Conservation (phyloP, 2,888 invertebrate genomes). For the Xestia rhomboidea region DNA sequence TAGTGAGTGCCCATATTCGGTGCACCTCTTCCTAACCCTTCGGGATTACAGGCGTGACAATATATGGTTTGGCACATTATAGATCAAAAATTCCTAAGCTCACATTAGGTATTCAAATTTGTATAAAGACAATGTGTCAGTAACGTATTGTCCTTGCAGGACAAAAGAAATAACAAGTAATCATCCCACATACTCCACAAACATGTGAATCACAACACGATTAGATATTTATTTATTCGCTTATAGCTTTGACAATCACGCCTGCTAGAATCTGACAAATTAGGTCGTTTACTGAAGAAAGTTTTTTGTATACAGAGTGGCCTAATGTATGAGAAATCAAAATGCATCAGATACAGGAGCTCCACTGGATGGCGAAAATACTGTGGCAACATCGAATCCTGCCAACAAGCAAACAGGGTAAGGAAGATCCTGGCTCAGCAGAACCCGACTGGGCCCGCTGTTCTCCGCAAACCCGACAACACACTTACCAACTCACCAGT, state of each 20-base stretch:
- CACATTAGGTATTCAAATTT: slow-evolving; percentile 17
- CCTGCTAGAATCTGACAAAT: background rate
- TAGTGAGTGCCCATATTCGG: background rate
- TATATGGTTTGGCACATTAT: background rate
- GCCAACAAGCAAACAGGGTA: no score
- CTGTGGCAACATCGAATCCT: no score
- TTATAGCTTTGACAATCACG: background rate
- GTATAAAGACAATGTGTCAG: slow-evolving; percentile 39
- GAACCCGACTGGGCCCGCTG: no score
- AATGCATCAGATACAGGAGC: no score
- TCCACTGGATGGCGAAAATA: no score
- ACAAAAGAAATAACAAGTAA: slow-evolving; percentile 49
- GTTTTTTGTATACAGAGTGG: background rate
- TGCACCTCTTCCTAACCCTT: background rate
- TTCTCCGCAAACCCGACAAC: no score
- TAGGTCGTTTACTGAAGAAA: background rate
- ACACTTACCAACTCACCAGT: no score
- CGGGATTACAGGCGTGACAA: background rate
- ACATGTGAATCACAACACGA: slow-evolving; percentile 36
- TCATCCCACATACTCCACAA: slow-evolving; percentile 16
- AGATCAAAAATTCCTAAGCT: background rate
- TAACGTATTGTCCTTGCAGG: slow-evolving; percentile 38
- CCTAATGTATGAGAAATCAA: no score
- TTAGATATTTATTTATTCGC: slow-evolving; percentile 2
- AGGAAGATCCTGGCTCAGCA: no score